Evolutionary conservation across 2,797 vertebrate genomes (phyloP), one percentile per base, ranked within the genome.

Genomic region (Lepilemur septentrionalis): DNA sequence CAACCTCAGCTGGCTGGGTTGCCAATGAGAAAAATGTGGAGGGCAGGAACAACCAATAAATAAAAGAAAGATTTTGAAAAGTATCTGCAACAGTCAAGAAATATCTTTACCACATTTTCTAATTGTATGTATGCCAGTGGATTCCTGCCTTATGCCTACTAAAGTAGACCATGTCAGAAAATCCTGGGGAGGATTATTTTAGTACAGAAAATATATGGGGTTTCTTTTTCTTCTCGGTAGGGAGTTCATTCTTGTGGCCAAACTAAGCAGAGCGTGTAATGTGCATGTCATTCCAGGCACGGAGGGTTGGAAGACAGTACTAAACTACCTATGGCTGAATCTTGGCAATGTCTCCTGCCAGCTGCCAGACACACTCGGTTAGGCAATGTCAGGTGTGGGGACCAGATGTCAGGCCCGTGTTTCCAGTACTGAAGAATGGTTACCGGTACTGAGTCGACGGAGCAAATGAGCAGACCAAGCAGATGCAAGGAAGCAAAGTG

Each of bases 11-110:
- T 18, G 23, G 46, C 55, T 55, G 23, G 32, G 48, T 59, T 82
- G 38, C 25, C 85, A 93, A 69, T 67, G 43, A 75, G 61, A 86
- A 89, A 94, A 94, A 75, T n/a, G 46, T 57, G 20, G 43, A 87
- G 9, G 22, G 1, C 11, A 57, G 14, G 12, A 82, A 82, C 35
- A 95, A 15, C 52, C 20, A 43, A 30, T 41, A 85, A 92, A 48
- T 32, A 35, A 84, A 94, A 57, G 35, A 79, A 57, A 10, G 6
- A 94, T 87, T 15, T 88, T 75, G 22, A 35, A 73, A 95, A 78
- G 35, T 1, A 48, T 65, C 57, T 90, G 0, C 15, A 43, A 48
- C 46, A 81, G 78, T 67, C 20, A 73, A 65, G 35, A 86, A 73
- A 25, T 32, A 46, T 35, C 20, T 63, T 93, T 46, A 69, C 15